Percentiles rank a stretch among this genome's conserved stretches.
These are phyloP conservation scores for Oppia nitens DNA, from an alignment of 1,140 invertebrate species.

Conservation along the genomic window DNA sequence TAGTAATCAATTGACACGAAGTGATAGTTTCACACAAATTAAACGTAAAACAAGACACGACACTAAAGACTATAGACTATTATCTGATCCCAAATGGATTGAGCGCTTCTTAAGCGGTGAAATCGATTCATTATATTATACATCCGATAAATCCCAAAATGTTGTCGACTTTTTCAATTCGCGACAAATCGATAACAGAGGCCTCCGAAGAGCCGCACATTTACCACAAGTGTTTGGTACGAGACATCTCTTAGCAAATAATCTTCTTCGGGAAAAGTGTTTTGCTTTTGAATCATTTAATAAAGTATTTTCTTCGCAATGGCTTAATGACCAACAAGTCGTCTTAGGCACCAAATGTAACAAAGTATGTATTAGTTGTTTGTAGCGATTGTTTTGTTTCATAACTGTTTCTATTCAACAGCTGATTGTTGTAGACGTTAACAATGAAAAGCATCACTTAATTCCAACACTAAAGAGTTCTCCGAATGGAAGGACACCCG, in stretches of 20 bases:
- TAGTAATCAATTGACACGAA: too few species aligned
- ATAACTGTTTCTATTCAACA: constrained; percentile 24
- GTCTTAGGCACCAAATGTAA: constrained; percentile 94
- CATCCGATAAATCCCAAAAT: constrained; percentile 2
- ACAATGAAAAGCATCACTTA: constrained; percentile 54
- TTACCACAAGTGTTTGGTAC: background rate
- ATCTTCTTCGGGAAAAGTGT: constrained; percentile 8
- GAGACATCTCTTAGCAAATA: constrained; percentile 3
- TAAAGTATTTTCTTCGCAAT: constrained; percentile 73
- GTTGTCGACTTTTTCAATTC: constrained; percentile 12
- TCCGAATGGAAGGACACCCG: constrained; percentile 17
- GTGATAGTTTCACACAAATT: too few species aligned
- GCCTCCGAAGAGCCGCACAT: background rate
- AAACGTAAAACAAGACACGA: too few species aligned
- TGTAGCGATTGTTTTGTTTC: background rate
- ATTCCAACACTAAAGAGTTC: constrained; percentile 51
- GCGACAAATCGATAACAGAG: constrained; percentile 8
- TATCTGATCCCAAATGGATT: background rate
- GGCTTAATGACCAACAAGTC: constrained; percentile 82
- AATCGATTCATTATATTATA: constrained; percentile 7
- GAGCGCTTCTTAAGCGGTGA: background rate
- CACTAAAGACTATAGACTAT: background rate
- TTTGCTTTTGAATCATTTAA: constrained; percentile 5
- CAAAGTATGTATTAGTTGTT: constrained; percentile 15
- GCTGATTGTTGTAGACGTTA: constrained; percentile 66